These are phyloP conservation scores for Loxodonta africana DNA, from an alignment of 2,113 vertebrate genomes.

Conservation along the genomic window DNA sequence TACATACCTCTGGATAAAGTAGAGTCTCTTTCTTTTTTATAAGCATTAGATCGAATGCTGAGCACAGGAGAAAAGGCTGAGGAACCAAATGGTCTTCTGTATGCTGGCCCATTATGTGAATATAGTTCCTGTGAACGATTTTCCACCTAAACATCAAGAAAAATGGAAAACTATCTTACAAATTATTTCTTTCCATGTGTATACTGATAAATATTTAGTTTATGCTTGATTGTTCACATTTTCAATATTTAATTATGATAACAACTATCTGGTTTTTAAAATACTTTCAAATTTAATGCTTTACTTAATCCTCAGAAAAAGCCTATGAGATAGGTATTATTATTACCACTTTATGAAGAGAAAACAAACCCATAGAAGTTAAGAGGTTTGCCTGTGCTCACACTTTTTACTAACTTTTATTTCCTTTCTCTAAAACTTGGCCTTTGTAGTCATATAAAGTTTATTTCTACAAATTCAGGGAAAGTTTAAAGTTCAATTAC, in stretches of 20 bases:
- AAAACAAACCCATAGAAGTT: not conserved
- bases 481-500: slow-evolving; percentile 24
- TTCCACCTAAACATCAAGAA: slow-evolving; percentile 43
- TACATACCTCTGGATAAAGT: slow-evolving; percentile 58
- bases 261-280: not conserved
- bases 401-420: not conserved
- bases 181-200: slow-evolving; percentile 14
- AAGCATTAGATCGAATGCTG: not conserved
- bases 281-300: not conserved
- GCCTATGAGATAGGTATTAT: not conserved
- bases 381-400: not conserved
- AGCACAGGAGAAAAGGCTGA: not conserved
- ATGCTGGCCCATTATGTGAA: not conserved
- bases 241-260: not conserved
- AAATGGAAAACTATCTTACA: slow-evolving; percentile 41
- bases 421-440: slow-evolving; percentile 22
- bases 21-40: slow-evolving; percentile 17
- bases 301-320: slow-evolving; percentile 3
- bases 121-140: not conserved
- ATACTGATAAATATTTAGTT: not conserved
- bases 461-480: not conserved
- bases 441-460: not conserved
- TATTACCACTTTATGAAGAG: not conserved
- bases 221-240: not conserved
- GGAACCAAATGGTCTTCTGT: not conserved